Base-by-base conservation (phyloP, 2,113 vertebrate species). In the Paramisgurnus dabryanus region DNA sequence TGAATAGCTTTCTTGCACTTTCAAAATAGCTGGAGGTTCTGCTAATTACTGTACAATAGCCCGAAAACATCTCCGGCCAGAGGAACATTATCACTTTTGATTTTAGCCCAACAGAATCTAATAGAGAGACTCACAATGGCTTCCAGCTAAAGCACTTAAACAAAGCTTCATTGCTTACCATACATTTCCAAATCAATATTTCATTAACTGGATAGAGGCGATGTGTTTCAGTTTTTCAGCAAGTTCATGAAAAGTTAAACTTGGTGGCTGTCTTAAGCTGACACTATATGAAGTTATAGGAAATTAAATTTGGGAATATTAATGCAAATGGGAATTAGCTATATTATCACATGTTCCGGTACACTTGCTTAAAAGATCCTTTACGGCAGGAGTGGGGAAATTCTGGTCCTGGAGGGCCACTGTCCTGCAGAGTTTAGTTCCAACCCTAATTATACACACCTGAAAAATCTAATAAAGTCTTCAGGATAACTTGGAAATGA, bases 131-230 rank as follows among this genome's bases (percentile, higher is more conserved):
- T 86, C 83, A 90, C 83, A 84, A 80, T 90, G 84, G 86, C 85
- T 87, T 77, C 22, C 65, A 83, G 83, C 88, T 83, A 88, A 87
- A 82, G 84, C 84, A 86, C 84, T 79, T 17, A 57, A 85, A 87
- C 84, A 79, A 88, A 87, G 82, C 82, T 88, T 85, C 78, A 63
- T 12, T 67, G 79, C 86, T 86, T 86, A 87, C 84, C 86, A 88
- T 89, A 89, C 88, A 89, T 90, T 91, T 89, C 81, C 86, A 90
- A 91, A 90, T 91, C 89, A 91, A 92, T 93, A 91, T 91, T 92
- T 92, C 82, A 93, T 92, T 90, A 91, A 85, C 85, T 87, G 86
- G 77, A 92, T 85, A 83, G 79, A 85, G 82, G 85, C 82, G 83
- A 84, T 88, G 86, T 85, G 85, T 76, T 76, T 72, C 1, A 50